phyloP scores from a whole-genome alignment of 1,140 invertebrate genomes.

The Pinna nobilis region DNA sequence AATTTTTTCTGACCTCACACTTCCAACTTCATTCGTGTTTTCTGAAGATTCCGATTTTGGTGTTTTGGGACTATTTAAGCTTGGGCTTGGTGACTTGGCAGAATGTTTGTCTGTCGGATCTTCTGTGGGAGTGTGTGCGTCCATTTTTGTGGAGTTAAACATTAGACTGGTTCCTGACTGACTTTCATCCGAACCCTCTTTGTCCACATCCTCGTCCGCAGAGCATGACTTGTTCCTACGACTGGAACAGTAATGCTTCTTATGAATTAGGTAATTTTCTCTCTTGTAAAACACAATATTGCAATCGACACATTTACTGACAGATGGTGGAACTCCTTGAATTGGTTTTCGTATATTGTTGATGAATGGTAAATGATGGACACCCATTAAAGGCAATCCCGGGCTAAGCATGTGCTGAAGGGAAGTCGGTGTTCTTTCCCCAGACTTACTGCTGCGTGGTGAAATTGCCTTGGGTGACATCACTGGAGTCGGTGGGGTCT shows the following conservation, averaged over 20 bases:
- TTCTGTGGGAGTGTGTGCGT: too few relatives aligned
- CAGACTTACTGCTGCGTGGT: neutral
- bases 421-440: neutral
- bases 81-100: neutral
- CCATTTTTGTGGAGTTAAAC: too few relatives aligned
- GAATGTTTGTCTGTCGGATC: neutral
- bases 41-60: neutral
- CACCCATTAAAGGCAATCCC: neutral
- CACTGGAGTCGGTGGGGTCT: neutral
- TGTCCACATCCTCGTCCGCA: neutral
- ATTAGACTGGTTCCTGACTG: too few relatives aligned
- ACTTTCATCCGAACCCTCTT: too few relatives aligned
- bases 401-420: neutral
- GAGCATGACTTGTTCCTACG: conserved; percentile 48
- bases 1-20: conserved; percentile 37
- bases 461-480: neutral
- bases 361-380: conserved; percentile 8
- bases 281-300: conserved; percentile 98
- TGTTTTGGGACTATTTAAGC: neutral
- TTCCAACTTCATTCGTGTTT: neutral
- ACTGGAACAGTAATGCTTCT: conserved; percentile 94
- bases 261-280: conserved; percentile 95
- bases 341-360: conserved; percentile 47
- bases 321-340: conserved; percentile 72
- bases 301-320: conserved; percentile 94